A percentile compares a stretch with the other conserved stretches of the same genome.
Conservation (phyloP, 2,113 vertebrate genomes). For the Hippopotamus amphibius region DNA sequence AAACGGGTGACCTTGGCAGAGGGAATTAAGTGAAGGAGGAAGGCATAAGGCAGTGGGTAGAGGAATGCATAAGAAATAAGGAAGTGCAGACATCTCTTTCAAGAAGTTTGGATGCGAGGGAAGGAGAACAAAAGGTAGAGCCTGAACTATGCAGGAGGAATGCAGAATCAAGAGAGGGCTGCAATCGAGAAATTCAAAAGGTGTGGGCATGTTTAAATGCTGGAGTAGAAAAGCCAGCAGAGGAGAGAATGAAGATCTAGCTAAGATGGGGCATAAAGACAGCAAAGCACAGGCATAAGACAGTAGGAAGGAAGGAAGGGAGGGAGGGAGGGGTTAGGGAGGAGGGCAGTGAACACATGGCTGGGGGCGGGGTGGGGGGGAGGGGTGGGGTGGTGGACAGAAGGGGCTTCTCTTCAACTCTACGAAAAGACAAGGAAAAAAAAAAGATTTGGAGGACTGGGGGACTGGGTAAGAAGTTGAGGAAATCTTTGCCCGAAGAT, state of each 20-base stretch:
- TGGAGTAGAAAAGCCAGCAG: neutral
- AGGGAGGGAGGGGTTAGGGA: too few relatives aligned
- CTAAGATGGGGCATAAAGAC: neutral
- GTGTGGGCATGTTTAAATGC: neutral
- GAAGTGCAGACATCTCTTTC: neutral
- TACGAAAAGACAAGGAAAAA: neutral
- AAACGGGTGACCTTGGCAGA: constrained; percentile 40
- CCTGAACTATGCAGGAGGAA: neutral
- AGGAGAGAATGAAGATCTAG: neutral
- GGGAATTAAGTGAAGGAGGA: constrained; percentile 39
- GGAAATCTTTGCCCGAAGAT: neutral
- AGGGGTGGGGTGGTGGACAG: neutral
- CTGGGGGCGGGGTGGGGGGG: too few relatives aligned
- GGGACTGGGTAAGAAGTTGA: too few relatives aligned
- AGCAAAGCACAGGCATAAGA: neutral
- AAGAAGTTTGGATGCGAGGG: neutral
- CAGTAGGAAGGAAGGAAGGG: neutral
- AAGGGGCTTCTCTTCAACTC: neutral
- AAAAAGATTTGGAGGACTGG: neutral
- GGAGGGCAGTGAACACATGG: rapidly evolving
- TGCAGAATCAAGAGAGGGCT: neutral
- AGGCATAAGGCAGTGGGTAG: constrained; percentile 53
- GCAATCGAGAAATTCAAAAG: neutral
- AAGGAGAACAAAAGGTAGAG: constrained; percentile 13
- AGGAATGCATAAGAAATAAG: constrained; percentile 17